Conservation (phyloP, 2,888 invertebrate species). For the Isoperla grammatica region DNA sequence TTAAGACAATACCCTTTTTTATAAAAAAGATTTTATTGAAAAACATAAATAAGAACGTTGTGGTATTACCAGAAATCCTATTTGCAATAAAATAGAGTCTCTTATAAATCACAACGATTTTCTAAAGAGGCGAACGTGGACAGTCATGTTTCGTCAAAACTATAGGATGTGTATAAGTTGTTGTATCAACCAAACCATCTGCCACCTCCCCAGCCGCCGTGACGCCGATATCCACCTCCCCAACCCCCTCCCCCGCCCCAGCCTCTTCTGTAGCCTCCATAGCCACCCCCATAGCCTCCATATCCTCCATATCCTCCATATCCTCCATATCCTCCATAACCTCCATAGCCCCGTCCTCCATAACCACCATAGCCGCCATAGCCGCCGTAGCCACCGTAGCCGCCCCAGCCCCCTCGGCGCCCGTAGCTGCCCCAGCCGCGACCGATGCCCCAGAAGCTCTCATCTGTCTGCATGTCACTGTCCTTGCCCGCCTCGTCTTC, state of each 20-base stretch:
- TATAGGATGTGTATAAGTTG: too few species aligned
- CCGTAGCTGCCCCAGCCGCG: not conserved
- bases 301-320: not conserved
- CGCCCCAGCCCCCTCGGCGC: not conserved
- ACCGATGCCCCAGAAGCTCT: not conserved
- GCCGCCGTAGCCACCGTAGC: not conserved
- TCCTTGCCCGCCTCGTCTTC: not conserved
- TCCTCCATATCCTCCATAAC: not conserved
- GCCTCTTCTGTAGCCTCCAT: not conserved
- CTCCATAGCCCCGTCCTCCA: not conserved
- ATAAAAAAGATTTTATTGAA: too few species aligned
- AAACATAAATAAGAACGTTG: too few species aligned
- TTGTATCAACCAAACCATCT: constrained; percentile 1
- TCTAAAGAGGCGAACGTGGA: too few species aligned
- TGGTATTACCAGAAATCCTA: too few species aligned
- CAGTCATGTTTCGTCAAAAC: too few species aligned
- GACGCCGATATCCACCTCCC: constrained; percentile 1
- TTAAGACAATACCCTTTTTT: too few species aligned
- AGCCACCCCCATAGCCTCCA: not conserved
- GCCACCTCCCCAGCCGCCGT: not conserved
- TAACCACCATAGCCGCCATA: too few species aligned
- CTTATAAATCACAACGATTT: too few species aligned
- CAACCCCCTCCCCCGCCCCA: not conserved
- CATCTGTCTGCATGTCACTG: constrained; percentile 9
- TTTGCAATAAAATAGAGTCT: too few species aligned